Base-by-base conservation (phyloP, 2,888 invertebrate genomes). In the Dasysyrphus tricinctus region DNA sequence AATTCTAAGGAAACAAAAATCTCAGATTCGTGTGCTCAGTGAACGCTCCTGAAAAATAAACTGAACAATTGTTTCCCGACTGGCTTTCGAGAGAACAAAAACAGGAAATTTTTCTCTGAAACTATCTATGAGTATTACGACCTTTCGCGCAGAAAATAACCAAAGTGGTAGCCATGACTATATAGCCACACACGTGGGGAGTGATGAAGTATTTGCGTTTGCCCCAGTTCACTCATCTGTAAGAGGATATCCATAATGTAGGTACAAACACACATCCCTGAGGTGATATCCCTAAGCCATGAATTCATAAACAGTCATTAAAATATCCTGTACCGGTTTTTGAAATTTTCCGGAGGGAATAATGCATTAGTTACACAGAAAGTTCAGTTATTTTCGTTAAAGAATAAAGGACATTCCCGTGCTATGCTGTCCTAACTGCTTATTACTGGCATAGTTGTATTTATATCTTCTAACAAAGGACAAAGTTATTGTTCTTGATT, bases 151-250 rank as follows among this genome's bases (percentile, higher is more conserved):
- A 51, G 11, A 11, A 1, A 39, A 54, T n/a, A 29, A 37, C 34
- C 16, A 19, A 42, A 42, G 19, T 61, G 61, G 61, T 24, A 61
- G 7, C 61, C 24, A 24, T 37, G 5, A 19, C 19, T 12, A 19
- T 2, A 14, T 32, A 57, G 6, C 39, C 56, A 7, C 37, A 37
- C 47, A 57, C 29, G 24, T 57, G n/a, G 39, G 14, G 16, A 29
- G 42, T 16, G 42, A n/a, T n/a, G 9, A 39, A 63, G n/a, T 37
- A 59, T 57, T 65, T 44, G 44, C 42, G 12, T 73, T 32, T 74
- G 73, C 0, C 44, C 69, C 39, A 76, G 61, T 79, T 83, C 69
- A 29, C n/a, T 73, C 57, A 39, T 42, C 70, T 72, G 77, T 65
- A 65, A 72, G 49, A 65, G 49, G 29, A 72, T 65, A 67, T 14